Evolutionary conservation across 2,888 invertebrate species (phyloP), one percentile per base, ranked within the genome.

Genomic region (Smittia aterrima): DNA sequence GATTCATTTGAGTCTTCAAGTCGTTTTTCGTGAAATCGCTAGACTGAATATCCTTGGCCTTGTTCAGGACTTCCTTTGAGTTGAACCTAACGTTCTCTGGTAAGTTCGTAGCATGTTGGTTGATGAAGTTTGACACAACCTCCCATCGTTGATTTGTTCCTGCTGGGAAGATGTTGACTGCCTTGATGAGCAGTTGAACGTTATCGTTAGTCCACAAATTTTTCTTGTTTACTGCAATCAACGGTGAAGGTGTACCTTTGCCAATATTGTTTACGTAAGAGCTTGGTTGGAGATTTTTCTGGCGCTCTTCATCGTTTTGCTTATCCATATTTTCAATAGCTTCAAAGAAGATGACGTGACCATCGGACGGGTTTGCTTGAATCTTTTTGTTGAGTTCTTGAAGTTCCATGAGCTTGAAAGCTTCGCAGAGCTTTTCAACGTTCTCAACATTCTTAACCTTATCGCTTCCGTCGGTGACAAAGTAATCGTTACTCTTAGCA

Each of bases 151-250:
- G 93, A 79, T 91, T 92, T 0, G 98, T 99, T 16, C 96, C 99
- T 4, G 98, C 97, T 0, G 99, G 99, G 82, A 98, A 99, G 2
- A 98, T 83, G 83, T 98, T 98, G 0, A 98, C 97, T 20, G 96
- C 97, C 83, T 99, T 99, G 72, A 98, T 96, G 1, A 99, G 86
- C 64, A 95, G 84, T 80, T 95, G 94, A 20, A 95, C 86, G 81
- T 96, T 94, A 75, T 92, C 92, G 70, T 89, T 88, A 13, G 87
- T 87, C 99, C 99, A 99, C 75, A 82, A 75, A 9, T 80, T 79
- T 4, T 80, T 79, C 73, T 81, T 81, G 70, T 81, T 80, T 7
- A 76, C 40, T 4, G 62, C 22, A 66, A 3, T 16, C 1, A 53
- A 16, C 41, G 66, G 47, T 22, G 40, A 25, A 0, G 18, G 6